Conservation (phyloP, 2,113 vertebrate species). For the Eptesicus fuscus region DNA sequence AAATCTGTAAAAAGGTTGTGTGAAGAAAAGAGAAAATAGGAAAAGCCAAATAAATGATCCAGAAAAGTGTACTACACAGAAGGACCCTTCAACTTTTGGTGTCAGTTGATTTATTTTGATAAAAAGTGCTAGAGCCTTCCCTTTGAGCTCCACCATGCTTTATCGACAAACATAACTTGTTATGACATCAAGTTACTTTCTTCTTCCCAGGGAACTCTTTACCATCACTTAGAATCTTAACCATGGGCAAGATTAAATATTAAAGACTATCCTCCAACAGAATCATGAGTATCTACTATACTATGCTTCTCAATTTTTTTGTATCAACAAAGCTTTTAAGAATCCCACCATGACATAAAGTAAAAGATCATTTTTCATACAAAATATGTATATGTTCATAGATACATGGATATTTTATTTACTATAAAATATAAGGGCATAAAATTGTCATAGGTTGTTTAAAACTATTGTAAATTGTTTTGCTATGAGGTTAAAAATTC, state of each 20-base stretch:
- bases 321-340: constrained; percentile 1
- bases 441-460: background rate
- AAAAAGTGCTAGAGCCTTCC: background rate
- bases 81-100: background rate
- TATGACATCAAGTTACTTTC: background rate
- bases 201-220: constrained; percentile 13
- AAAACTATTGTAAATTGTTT: background rate
- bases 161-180: constrained; percentile 10
- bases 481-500: background rate
- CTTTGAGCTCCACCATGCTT: background rate
- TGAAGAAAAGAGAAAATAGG: background rate
- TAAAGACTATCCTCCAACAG: background rate
- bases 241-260: background rate
- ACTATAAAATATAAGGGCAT: background rate
- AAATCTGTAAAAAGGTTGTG: background rate
- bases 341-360: background rate
- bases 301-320: background rate
- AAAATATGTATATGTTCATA: background rate
- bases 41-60: background rate
- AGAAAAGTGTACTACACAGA: background rate
- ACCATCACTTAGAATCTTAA: background rate
- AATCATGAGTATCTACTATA: background rate
- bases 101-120: constrained; percentile 40
- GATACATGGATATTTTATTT: background rate
- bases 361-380: constrained; percentile 2